Conservation (phyloP, 2,113 vertebrate species). For the Uria lomvia region DNA sequence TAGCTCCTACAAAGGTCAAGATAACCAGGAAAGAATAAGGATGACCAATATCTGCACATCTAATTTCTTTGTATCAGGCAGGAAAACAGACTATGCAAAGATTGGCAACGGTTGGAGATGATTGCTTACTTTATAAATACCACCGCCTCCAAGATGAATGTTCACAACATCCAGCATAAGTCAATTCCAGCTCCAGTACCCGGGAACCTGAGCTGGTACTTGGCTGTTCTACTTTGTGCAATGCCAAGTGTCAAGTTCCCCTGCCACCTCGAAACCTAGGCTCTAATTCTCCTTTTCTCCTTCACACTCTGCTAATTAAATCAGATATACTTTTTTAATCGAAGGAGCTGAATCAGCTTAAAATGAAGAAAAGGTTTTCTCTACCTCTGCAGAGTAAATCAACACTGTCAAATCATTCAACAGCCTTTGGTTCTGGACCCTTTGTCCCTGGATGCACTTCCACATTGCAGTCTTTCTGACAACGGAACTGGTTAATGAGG, state of each 20-base stretch:
- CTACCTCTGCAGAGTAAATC: not conserved
- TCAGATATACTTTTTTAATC: not conserved
- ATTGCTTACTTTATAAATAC: not conserved
- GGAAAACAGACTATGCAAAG: not conserved
- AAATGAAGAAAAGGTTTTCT: not conserved
- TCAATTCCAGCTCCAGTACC: not conserved
- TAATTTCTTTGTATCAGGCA: not conserved
- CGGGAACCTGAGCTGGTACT: not conserved
- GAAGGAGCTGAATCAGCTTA: not conserved
- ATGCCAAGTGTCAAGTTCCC: not conserved
- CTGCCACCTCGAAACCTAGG: not conserved
- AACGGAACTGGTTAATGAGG: not conserved
- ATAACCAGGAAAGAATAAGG: not conserved
- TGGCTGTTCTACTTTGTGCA: not conserved
- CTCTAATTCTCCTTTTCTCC: not conserved
- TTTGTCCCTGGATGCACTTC: not conserved
- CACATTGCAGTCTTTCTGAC: not conserved
- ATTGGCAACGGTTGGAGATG: not conserved
- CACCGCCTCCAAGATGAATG: not conserved
- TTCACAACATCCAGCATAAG: not conserved
- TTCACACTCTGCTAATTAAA: not conserved
- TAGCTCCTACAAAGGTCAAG: not conserved
- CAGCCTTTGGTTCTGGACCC: not conserved
- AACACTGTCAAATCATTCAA: not conserved
- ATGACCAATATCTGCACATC: not conserved